Evolutionary conservation across 1,140 invertebrate genomes (phyloP), one percentile per base, ranked within the genome.

Genomic region (Drosophila auraria): DNA sequence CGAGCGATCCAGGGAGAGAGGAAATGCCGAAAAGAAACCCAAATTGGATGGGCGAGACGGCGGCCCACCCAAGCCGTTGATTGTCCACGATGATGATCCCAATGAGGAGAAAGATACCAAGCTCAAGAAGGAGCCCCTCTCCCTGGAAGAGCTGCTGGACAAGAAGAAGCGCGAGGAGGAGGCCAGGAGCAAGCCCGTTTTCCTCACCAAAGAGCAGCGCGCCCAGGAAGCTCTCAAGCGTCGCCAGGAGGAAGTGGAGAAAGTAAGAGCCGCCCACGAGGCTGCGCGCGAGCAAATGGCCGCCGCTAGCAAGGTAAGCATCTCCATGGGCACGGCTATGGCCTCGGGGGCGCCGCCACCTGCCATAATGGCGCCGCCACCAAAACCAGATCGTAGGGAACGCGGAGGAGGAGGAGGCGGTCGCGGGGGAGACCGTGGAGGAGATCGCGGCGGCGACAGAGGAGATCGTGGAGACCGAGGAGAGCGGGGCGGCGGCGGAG

Each of bases 121-220:
- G 57, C 2, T 70, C 0, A 92, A 97, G 93, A 96, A 95, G 68
- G 98, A 98, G 92, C 99, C 99, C 0, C 93, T 99, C 5, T 99
- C 98, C 47, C 94, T 99, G 23, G 99, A 99, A 93, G 99, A 99
- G 93, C 92, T 99, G 38, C 93, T 99, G 20, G 96, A 98, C 0
- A 99, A 99, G 92, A 99, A 99, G 90, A 99, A 99, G 93, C 97
- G 97, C 4, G 98, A 99, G 93, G 98, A 99, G 93, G 97, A 97
- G 81, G 97, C 97, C 25, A 96, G 96, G 47, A 96, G 97, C 64
- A 99, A 99, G 94, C 99, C 99, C 0, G 98, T 99, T 54, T 99
- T 99, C 93, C 94, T 99, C 25, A 98, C 97, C 0, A 99, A 99
- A 94, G 98, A 99, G 93, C 98, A 99, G 94, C 94, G 99, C 91